Evolutionary conservation across 2,797 vertebrate species (phyloP).

Genomic region (Cuniculus paca): DNA sequence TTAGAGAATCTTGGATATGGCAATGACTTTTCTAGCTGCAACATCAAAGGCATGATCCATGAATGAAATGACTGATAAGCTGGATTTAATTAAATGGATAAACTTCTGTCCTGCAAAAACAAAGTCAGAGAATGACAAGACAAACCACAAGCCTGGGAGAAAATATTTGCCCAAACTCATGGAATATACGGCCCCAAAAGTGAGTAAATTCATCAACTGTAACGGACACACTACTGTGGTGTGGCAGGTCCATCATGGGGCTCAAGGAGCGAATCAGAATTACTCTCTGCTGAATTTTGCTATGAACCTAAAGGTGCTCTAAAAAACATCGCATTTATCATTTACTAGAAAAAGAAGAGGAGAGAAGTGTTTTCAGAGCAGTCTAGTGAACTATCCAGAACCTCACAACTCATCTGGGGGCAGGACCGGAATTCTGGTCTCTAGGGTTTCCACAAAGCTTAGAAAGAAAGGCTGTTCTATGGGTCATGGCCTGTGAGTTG

Average conservation of each 20-base stretch:
- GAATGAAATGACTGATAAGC: not conserved
- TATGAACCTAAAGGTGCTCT: not conserved
- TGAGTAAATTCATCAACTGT: not conserved
- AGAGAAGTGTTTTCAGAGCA: not conserved
- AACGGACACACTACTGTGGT: no score
- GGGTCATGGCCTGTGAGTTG: not conserved
- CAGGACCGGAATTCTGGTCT: not conserved
- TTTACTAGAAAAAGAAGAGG: not conserved
- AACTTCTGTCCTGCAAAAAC: not conserved
- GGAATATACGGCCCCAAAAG: not conserved
- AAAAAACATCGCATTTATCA: not conserved
- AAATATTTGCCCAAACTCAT: not conserved
- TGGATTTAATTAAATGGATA: not conserved
- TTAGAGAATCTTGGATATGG: not conserved
- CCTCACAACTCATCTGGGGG: not conserved
- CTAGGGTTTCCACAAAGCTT: not conserved
- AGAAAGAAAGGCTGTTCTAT: not conserved
- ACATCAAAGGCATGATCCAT: not conserved
- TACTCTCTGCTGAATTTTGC: not conserved
- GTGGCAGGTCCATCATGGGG: fast-evolving
- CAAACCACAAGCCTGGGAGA: not conserved
- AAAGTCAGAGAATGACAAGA: not conserved
- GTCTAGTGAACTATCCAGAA: not conserved
- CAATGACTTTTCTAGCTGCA: not conserved
- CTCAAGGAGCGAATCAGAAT: fast-evolving